Conservation (phyloP, 2,113 vertebrate genomes). For the Lontra canadensis region DNA sequence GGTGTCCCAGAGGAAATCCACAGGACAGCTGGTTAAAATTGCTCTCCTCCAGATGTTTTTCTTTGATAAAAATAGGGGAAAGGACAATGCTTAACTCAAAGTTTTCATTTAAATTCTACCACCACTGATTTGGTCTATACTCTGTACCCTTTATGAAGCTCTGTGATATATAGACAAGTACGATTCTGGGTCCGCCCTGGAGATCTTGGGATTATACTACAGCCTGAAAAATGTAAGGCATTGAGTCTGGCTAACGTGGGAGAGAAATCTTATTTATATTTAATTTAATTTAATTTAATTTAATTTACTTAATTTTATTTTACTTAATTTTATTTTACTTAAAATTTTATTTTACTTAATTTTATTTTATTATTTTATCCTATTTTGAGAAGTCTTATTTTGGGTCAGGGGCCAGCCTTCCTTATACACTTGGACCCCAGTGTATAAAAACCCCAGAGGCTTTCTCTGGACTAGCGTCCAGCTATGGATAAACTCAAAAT, state of each 20-base stretch:
- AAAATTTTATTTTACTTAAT: background rate
- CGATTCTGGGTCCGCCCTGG: background rate
- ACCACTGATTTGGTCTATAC: background rate
- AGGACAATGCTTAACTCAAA: background rate
- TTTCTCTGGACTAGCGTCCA: background rate
- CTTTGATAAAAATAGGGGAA: background rate
- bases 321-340: background rate
- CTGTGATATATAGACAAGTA: rapidly evolving
- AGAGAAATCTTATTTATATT: background rate
- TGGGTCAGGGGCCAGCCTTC: background rate
- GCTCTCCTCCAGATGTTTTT: background rate
- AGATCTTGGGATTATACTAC: background rate
- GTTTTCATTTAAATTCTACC: background rate
- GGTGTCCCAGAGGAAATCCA: background rate
- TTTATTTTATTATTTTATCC: background rate
- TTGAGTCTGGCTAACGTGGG: background rate
- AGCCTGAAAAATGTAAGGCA: background rate
- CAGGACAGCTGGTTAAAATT: background rate
- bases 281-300: no score
- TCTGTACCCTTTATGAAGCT: background rate
- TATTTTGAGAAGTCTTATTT: background rate
- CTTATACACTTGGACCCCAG: background rate
- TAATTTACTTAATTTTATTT: background rate
- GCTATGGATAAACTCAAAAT: background rate
- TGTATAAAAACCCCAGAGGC: background rate